phyloP scores from a whole-genome alignment of 2,113 vertebrate species.

The Xenopus borealis region DNA sequence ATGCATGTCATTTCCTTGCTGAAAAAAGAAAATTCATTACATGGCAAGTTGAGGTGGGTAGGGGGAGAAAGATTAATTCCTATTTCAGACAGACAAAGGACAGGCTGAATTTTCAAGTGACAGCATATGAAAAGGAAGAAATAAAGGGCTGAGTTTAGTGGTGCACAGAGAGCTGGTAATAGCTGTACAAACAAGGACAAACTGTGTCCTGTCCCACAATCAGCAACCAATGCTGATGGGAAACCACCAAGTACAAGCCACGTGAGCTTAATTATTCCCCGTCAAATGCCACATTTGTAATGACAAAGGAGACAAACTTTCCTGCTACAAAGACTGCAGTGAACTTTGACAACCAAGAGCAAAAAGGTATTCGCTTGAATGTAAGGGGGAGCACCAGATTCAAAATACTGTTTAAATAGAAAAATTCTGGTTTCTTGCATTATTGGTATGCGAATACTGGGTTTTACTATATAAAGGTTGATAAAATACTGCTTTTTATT shows the following conservation, averaged over 20 bases:
- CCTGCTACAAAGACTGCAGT: slow-evolving; percentile 29
- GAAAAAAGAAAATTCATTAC: slow-evolving; percentile 41
- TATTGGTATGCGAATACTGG: too few species aligned
- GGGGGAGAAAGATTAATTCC: slow-evolving; percentile 44
- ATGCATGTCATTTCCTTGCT: slow-evolving; percentile 42
- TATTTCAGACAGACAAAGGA: slow-evolving; percentile 54
- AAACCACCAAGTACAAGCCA: slow-evolving; percentile 33
- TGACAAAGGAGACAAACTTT: slow-evolving; percentile 26
- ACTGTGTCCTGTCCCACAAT: slow-evolving; percentile 30
- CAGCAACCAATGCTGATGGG: slow-evolving; percentile 10
- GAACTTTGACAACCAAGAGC: slow-evolving; percentile 48
- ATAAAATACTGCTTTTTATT: too few species aligned
- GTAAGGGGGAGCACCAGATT: slow-evolving; percentile 16
- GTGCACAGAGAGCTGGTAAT: slow-evolving; percentile 43
- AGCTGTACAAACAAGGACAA: slow-evolving; percentile 42
- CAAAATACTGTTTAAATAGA: too few species aligned
- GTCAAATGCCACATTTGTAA: slow-evolving; percentile 41
- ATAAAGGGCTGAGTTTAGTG: slow-evolving; percentile 45
- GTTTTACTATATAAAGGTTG: too few species aligned
- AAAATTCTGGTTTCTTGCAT: too few species aligned
- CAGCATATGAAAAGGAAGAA: slow-evolving; percentile 44
- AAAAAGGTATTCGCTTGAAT: slow-evolving; percentile 44
- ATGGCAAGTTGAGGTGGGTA: slow-evolving; percentile 23
- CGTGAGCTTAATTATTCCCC: slow-evolving; percentile 48
- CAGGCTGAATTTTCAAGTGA: slow-evolving; percentile 48